Evolutionary conservation across 2,888 invertebrate genomes (phyloP).

Genomic region (Nasonia oneida): DNA sequence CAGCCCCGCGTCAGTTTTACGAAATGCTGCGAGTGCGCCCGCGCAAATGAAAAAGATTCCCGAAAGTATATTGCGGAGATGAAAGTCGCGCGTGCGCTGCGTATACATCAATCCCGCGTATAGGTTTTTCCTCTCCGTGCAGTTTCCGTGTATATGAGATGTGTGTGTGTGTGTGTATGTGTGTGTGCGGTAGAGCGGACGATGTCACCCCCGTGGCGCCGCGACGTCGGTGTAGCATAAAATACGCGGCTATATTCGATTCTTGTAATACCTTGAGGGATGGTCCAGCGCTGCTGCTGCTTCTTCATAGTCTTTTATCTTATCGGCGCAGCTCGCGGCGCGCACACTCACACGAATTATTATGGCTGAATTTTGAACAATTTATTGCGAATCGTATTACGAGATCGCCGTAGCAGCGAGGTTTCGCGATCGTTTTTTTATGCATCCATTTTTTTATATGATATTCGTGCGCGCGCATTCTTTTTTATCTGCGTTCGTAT

Average conservation of each 20-base stretch:
- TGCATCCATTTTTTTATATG: not conserved
- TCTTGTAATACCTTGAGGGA: slow-evolving; percentile 30
- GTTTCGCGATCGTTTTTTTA: not conserved
- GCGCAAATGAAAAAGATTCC: slow-evolving; percentile 35
- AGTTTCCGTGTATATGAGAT: not conserved
- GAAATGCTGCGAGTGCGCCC: not conserved
- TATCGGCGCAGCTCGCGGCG: not conserved
- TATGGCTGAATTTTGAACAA: not conserved
- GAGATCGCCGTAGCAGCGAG: not conserved
- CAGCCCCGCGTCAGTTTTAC: not conserved
- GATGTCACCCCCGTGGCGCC: not conserved
- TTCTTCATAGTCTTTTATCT: slow-evolving; percentile 12
- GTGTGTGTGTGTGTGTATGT: not conserved
- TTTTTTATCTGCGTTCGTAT: not conserved
- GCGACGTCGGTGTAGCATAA: slow-evolving; percentile 23
- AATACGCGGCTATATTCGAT: slow-evolving; percentile 36
- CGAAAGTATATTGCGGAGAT: slow-evolving; percentile 40
- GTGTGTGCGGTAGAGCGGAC: not conserved
- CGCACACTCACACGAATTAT: not conserved
- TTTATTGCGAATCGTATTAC: slow-evolving; percentile 16
- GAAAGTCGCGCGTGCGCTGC: slow-evolving; percentile 21
- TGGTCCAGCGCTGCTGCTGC: not conserved
- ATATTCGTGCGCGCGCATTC: not conserved
- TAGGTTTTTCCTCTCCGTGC: not conserved
- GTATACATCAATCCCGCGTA: slow-evolving; percentile 22